These are phyloP conservation scores for Sinocyclocheilus anshuiensis DNA, from an alignment of 2,113 vertebrate genomes.

Conservation along the genomic window DNA sequence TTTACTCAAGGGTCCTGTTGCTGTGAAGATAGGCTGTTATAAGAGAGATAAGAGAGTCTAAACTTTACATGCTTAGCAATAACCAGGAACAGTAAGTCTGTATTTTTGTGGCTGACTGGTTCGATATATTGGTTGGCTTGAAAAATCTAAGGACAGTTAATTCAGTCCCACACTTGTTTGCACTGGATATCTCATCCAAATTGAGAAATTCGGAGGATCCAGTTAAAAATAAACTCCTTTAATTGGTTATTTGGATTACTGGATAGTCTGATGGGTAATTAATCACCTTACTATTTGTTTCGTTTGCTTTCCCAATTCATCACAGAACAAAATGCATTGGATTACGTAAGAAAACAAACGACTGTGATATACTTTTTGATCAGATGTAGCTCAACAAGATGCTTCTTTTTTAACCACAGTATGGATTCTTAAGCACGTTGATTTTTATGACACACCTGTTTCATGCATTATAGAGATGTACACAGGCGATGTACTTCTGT, in stretches of 20 bases:
- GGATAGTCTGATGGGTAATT: not conserved
- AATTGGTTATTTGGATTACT: not conserved
- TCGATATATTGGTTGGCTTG: not conserved
- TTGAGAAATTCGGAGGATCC: not conserved
- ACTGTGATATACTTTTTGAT: not conserved
- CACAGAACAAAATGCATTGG: not conserved
- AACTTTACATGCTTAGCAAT: not conserved
- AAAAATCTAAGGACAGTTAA: not conserved
- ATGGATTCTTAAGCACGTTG: not conserved
- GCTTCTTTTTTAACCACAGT: not conserved
- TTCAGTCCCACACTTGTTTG: not conserved
- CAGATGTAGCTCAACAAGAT: not conserved
- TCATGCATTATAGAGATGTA: not conserved
- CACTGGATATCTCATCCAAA: not conserved
- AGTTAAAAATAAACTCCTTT: not conserved
- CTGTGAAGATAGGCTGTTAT: not conserved
- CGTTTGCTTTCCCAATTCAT: not conserved
- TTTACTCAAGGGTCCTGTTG: not conserved
- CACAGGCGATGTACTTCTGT: not conserved
- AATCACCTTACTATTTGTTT: not conserved
- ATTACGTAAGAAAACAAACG: not conserved
- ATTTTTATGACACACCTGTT: not conserved
- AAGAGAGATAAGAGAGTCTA: not conserved
- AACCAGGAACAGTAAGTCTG: not conserved
- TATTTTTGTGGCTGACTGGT: not conserved